phyloP scores from a whole-genome alignment of 2,888 invertebrate species.

The Bembecia ichneumoniformis region DNA sequence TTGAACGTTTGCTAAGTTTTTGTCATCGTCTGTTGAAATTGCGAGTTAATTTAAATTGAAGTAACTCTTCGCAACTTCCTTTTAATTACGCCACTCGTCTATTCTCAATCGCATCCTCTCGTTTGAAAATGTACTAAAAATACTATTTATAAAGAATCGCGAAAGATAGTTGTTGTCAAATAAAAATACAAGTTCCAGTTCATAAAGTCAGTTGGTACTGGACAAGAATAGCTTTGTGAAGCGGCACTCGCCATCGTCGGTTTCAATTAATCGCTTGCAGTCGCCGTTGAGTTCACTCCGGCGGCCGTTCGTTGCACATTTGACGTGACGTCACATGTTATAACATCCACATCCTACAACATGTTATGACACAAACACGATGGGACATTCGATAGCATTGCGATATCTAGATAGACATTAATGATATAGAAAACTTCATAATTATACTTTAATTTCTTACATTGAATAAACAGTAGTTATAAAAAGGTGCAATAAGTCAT shows the following conservation, averaged over 20 bases:
- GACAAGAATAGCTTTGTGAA: constrained; percentile 18
- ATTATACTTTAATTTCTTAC: no score
- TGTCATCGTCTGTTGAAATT: constrained; percentile 32
- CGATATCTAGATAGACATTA: no score
- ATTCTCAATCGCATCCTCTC: background rate
- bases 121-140: background rate
- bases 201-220: constrained; percentile 10
- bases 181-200: constrained; percentile 3
- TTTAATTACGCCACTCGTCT: constrained; percentile 13
- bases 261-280: constrained; percentile 36
- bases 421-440: no score
- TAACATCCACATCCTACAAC: background rate
- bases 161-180: background rate
- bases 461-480: no score
- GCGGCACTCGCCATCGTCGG: constrained; percentile 20
- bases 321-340: background rate
- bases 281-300: constrained; percentile 17
- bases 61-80: constrained; percentile 10
- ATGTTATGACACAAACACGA: no score
- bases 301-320: constrained; percentile 1
- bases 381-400: no score
- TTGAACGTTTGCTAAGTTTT: constrained; percentile 38
- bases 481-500: no score
- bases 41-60: constrained; percentile 27
- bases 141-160: background rate